phyloP scores from a whole-genome alignment of 2,797 vertebrate genomes.

The Calcarius lapponicus region DNA sequence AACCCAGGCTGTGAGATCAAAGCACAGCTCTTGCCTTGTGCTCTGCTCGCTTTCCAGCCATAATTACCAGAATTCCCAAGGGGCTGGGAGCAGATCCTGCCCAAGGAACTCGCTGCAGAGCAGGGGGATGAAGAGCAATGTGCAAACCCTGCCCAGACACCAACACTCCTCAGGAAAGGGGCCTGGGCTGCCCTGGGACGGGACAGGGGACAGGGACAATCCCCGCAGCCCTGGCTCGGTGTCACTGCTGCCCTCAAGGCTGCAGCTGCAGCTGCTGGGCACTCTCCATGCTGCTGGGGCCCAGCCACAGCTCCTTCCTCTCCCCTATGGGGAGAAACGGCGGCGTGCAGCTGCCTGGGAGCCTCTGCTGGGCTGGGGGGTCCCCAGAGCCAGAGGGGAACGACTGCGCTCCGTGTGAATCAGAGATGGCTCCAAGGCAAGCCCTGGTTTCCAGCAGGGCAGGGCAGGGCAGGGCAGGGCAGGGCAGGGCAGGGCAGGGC shows the following conservation, averaged over 20 bases:
- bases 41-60: background rate
- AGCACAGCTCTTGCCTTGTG: background rate
- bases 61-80: constrained; percentile 2
- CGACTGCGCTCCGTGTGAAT: background rate
- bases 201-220: background rate
- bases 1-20: background rate
- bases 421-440: background rate
- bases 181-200: accelerated
- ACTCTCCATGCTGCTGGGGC: background rate
- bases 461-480: no score
- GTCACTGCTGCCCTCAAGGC: background rate
- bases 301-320: background rate
- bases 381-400: background rate
- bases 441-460: no score
- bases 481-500: background rate
- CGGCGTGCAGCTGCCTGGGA: constrained; percentile 26
- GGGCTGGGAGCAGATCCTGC: background rate
- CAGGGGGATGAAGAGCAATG: background rate
- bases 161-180: background rate
- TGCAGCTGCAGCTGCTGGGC: constrained; percentile 32
- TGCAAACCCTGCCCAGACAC: background rate
- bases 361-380: background rate
- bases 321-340: background rate
- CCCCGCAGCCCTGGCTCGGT: background rate
- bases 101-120: background rate